Evolutionary conservation across 2,113 vertebrate genomes (phyloP), one percentile per base, ranked within the genome.

Genomic region (Labeo rohita): DNA sequence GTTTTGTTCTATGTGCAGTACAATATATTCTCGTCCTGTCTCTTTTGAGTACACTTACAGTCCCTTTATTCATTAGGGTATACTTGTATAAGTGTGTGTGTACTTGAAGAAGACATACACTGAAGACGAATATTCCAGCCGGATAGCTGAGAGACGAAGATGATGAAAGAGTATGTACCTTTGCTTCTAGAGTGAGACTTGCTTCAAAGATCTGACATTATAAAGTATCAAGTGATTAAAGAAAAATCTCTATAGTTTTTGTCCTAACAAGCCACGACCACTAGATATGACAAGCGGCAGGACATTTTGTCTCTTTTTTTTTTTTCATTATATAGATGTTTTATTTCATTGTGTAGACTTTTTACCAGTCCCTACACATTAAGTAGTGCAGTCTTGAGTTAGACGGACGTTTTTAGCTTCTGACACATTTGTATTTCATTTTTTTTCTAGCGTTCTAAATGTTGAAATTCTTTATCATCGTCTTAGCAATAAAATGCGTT

Each of bases 401-500:
- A 18, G 68, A 45, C 16, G 21, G 9, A 45, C 4, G 39, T 21
- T 23, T 49, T 76, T 76, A 34, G 34, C 34, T 7, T 61, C 43
- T 5, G 3, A 10, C 21, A 49, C n/a, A 12, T 34, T 34, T 13
- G 8, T n/a, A 21, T 83, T 15, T 50, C 21, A 23, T n/a, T 28
- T 6, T 15, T 76, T 49, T 50, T 49, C n/a, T 12, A 78, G 10
- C 39, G 49, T 84, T 54, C 36, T 61, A 23, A 36, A 45, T 45
- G 10, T 23, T 3, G 3, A 59, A 74, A 78, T 56, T 56, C 28
- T 77, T 77, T 34, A 56, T 78, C 34, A 78, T 56, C 2, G 56
- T 78, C 54, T n/a, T n/a, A 61, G 6, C 54, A 59, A 80, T 16
- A 78, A 78, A 78, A 59, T 56, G 54, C 77, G 45, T 28, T 63